Evolutionary conservation across 2,888 invertebrate species (phyloP).

Genomic region (Palloptera scutellata): DNA sequence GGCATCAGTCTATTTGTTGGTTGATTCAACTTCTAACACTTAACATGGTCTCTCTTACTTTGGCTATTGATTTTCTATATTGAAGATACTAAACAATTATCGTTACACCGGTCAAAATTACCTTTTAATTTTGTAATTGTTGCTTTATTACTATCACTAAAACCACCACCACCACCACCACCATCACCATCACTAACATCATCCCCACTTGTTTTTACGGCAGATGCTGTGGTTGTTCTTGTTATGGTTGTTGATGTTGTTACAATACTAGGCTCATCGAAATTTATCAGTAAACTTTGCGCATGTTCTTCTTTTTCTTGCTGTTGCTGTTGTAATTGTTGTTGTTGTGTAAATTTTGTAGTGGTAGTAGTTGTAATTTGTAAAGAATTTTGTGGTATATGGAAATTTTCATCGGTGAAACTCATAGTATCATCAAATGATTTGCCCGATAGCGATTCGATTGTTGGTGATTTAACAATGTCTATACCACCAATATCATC

Average conservation of each 20-base stretch:
- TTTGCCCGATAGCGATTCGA: slow-evolving; percentile 64
- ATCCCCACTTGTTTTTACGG: slow-evolving; percentile 36
- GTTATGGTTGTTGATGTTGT: slow-evolving; percentile 40
- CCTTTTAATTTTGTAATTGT: slow-evolving; percentile 46
- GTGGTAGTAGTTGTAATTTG: slow-evolving; percentile 20
- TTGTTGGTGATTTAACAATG: slow-evolving; percentile 62
- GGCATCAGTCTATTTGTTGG: neutral
- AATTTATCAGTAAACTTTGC: slow-evolving; percentile 16
- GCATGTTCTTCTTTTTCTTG: slow-evolving; percentile 21
- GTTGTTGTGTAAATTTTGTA: slow-evolving; percentile 33
- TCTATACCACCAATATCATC: slow-evolving; percentile 61
- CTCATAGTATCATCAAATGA: slow-evolving; percentile 64
- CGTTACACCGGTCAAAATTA: slow-evolving; percentile 37
- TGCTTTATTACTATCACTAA: slow-evolving; percentile 10
- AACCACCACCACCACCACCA: slow-evolving; percentile 8
- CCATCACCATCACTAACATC: slow-evolving; percentile 18
- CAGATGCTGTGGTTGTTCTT: slow-evolving; percentile 34
- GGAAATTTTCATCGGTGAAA: slow-evolving; percentile 57
- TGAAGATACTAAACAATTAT: neutral
- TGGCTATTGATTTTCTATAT: neutral
- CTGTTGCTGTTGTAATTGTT: slow-evolving; percentile 37
- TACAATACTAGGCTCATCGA: neutral
- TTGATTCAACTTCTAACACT: neutral
- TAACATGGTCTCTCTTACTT: neutral
- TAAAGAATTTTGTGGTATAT: slow-evolving; percentile 10